These are phyloP conservation scores for Calyptommatus sinebrachiatus DNA, from an alignment of 2,113 vertebrate genomes.

Conservation along the genomic window DNA sequence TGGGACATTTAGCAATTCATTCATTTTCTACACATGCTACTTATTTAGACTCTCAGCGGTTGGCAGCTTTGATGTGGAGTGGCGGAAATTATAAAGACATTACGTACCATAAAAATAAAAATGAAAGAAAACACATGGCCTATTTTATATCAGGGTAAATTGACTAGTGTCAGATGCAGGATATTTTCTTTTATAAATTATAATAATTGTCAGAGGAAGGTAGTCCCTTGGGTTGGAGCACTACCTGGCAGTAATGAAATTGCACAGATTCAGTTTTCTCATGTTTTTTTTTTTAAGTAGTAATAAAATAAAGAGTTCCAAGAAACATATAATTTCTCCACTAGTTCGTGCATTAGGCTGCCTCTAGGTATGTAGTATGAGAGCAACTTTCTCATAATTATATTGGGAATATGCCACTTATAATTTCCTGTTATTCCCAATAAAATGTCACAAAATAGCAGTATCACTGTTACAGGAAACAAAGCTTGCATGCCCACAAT, in stretches of 20 bases:
- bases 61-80: slow-evolving; percentile 78
- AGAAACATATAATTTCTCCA: not conserved
- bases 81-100: slow-evolving; percentile 82
- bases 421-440: too few relatives aligned
- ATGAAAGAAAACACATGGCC: slow-evolving; percentile 73
- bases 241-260: slow-evolving; percentile 55
- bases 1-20: slow-evolving; percentile 82
- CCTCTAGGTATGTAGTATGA: not conserved
- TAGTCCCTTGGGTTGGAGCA: slow-evolving; percentile 60
- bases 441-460: too few relatives aligned
- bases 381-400: too few relatives aligned
- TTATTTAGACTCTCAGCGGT: slow-evolving; percentile 81
- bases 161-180: slow-evolving; percentile 71
- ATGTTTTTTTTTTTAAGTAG: not conserved
- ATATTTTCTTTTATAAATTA: slow-evolving; percentile 77
- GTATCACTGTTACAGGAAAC: too few relatives aligned
- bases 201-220: slow-evolving; percentile 63
- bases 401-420: too few relatives aligned
- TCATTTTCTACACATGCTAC: slow-evolving; percentile 80
- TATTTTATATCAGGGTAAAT: slow-evolving; percentile 75
- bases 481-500: too few relatives aligned
- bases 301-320: slow-evolving; percentile 16
- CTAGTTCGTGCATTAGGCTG: not conserved
- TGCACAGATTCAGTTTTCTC: slow-evolving; percentile 10
- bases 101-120: slow-evolving; percentile 79